A percentile compares a stretch with the other conserved stretches of the same genome.
Conservation (phyloP, 1,140 invertebrate species). For the Aphelinus certus region DNA sequence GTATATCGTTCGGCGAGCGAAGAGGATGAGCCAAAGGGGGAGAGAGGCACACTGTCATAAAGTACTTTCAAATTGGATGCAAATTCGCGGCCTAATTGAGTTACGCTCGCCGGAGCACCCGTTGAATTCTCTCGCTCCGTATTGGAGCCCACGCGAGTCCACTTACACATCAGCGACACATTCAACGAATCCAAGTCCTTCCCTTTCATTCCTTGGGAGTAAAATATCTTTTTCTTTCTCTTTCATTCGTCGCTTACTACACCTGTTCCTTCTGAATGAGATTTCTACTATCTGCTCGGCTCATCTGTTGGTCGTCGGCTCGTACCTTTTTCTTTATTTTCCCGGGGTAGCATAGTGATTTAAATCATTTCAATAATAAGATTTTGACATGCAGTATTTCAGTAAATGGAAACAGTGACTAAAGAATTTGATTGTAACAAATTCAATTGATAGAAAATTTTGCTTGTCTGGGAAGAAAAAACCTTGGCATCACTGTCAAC, state of each 20-base stretch:
- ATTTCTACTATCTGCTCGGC: neutral
- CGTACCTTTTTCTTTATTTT: no score
- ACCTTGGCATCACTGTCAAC: no score
- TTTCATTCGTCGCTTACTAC: neutral
- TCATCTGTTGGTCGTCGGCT: no score
- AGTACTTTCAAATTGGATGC: conserved; percentile 50
- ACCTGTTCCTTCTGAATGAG: neutral
- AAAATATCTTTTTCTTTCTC: neutral
- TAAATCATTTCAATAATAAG: no score
- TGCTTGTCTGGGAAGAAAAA: no score
- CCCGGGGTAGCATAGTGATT: no score
- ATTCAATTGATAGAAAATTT: no score
- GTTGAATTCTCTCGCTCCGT: neutral
- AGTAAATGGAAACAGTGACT: no score
- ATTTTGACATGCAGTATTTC: no score
- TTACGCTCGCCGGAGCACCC: conserved; percentile 36
- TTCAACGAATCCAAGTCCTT: neutral
- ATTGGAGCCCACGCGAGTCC: no score
- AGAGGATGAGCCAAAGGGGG: no score
- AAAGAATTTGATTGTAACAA: no score
- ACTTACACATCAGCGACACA: neutral
- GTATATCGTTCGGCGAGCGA: neutral
- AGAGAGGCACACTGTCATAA: conserved; percentile 37
- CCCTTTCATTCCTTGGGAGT: neutral
- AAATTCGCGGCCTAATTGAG: conserved; percentile 49